Evolutionary conservation across 1,140 invertebrate species (phyloP).

Genomic region (Aphelenchoides fujianensis): DNA sequence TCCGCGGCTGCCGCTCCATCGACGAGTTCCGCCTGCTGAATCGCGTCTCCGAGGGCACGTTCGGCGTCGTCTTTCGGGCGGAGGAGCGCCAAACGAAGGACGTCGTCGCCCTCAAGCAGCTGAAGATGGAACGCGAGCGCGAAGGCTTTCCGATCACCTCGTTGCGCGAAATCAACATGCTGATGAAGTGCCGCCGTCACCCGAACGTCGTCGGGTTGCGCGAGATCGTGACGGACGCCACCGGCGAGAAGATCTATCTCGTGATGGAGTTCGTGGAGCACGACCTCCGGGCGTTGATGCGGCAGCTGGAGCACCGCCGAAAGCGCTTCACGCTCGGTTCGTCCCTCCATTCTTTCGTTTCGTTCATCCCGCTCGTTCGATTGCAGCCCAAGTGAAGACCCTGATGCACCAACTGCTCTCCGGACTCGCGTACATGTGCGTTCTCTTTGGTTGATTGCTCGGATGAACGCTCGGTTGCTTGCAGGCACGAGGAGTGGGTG

Average conservation of each 20-base stretch:
- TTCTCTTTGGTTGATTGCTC: too few relatives aligned
- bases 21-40: conserved; percentile 96
- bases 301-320: conserved; percentile 79
- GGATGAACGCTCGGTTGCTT: too few relatives aligned
- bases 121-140: conserved; percentile 99
- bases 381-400: conserved; percentile 85
- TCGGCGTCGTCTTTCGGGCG: conserved; percentile 89
- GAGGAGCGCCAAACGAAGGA: conserved; percentile 90
- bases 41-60: conserved; percentile 93
- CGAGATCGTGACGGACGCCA: conserved; percentile 43
- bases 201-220: conserved; percentile 93
- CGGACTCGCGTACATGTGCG: conserved; percentile 84
- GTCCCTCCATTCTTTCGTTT: conserved; percentile 19
- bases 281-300: conserved; percentile 94
- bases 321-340: conserved; percentile 78
- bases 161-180: conserved; percentile 90
- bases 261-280: conserved; percentile 99
- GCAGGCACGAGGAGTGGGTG: conserved; percentile 98
- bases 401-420: conserved; percentile 83
- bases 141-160: conserved; percentile 99
- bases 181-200: conserved; percentile 87
- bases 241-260: conserved; percentile 96
- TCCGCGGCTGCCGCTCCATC: conserved; percentile 85
- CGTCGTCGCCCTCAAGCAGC: conserved; percentile 90
- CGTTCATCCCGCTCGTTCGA: background rate